Evolutionary conservation across 1,140 invertebrate species (phyloP), one percentile per base, ranked within the genome.

Genomic region (Calycopis cecrops): DNA sequence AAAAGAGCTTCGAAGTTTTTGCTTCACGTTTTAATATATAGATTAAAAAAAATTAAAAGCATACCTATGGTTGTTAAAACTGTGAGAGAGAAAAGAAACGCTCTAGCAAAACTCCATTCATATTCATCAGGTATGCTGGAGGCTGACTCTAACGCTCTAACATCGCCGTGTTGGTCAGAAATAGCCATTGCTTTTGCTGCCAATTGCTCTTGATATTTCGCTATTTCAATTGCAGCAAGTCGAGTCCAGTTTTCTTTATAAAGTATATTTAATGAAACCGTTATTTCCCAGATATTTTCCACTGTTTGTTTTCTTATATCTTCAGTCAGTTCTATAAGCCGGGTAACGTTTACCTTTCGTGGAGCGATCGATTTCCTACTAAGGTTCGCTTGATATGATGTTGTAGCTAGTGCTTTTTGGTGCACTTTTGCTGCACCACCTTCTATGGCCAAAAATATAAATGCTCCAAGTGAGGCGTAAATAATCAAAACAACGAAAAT

Each of bases 21-120:
- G n/a, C n/a, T n/a, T n/a, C n/a, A n/a, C n/a, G n/a, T n/a, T n/a
- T n/a, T n/a, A n/a, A n/a, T n/a, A n/a, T n/a, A n/a, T n/a, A n/a
- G n/a, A n/a, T n/a, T n/a, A n/a, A n/a, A n/a, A n/a, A n/a, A n/a
- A 87, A 89, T 59, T 55, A 63, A 55, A 37, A 55, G 91, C 93
- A 93, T 90, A 98, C 97, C 97, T 77, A 98, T 98, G 57, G 97
- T 99, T 3, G 97, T 99, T 35, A 98, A 92, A 48, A 98, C 95
- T 14, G 97, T 99, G 51, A 99, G 90, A 11, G 97, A 98, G 88
- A 99, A 99, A 16, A 99, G 91, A 85, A 98, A 98, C 11, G 97
- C 95, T 76, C 95, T 95, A 17, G 96, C 95, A 73, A 98, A 96
- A 69, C 94, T 97, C 96, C 96, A 99, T 71, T 96, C 94, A 73